Evolutionary conservation across 2,888 invertebrate species (phyloP).

Genomic region (Oscheius sp.): DNA sequence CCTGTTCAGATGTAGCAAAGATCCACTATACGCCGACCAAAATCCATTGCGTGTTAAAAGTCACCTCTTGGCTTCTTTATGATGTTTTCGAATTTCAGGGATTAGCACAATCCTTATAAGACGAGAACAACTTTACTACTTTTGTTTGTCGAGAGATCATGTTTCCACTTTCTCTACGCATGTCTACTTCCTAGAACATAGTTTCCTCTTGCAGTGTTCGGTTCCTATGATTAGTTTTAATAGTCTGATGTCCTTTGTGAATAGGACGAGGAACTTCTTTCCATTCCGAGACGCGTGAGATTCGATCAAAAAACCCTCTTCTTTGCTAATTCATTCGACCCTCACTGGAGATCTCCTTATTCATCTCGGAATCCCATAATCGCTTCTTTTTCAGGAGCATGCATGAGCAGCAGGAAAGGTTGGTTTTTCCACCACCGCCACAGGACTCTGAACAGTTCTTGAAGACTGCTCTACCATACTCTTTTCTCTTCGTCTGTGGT

Average conservation of each 20-base stretch:
- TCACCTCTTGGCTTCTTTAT: too few species aligned
- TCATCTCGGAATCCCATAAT: neutral
- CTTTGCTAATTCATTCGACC: neutral
- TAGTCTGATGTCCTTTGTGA: too few species aligned
- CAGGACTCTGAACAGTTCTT: constrained; percentile 42
- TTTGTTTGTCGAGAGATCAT: too few species aligned
- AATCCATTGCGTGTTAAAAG: neutral
- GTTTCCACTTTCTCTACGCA: too few species aligned
- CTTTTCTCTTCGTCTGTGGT: constrained; percentile 55
- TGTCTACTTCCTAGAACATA: too few species aligned
- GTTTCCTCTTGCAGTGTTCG: too few species aligned
- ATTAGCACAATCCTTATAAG: too few species aligned
- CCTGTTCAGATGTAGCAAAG: neutral
- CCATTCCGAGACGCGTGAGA: neutral
- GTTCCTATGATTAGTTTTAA: too few species aligned
- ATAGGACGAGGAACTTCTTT: neutral
- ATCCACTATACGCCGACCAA: neutral
- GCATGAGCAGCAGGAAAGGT: constrained; percentile 8
- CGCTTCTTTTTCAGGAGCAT: neutral
- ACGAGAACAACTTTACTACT: too few species aligned
- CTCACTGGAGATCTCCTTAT: neutral
- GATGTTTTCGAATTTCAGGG: too few species aligned
- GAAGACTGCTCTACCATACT: constrained; percentile 53
- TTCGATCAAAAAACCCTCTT: neutral
- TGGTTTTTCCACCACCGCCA: constrained; percentile 47